Evolutionary conservation across 2,888 invertebrate species (phyloP), one percentile per base, ranked within the genome.

Genomic region (Drosophila aldrichi): DNA sequence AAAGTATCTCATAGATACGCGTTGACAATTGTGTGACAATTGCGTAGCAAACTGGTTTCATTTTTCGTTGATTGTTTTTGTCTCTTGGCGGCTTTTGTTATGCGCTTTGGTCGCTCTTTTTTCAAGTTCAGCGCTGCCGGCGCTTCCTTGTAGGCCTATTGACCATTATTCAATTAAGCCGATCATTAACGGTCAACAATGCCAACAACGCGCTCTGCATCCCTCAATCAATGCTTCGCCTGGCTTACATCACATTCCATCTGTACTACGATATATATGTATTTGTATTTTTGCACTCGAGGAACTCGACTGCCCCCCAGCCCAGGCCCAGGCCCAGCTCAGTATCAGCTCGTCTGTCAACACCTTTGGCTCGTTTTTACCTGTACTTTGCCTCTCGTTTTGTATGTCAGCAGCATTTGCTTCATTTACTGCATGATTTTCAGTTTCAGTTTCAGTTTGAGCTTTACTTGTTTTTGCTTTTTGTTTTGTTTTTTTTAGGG

Each of bases 11-110:
- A 67, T 38, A 66, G 74, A 74, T 74, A 67, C 52, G 61, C 38
- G 74, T 79, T 83, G 87, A 88, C 89, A 88, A 83, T 81, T 82
- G 22, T 41, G 40, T 77, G 79, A 89, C 89, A 89, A 89, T 89
- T 88, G 81, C 54, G 29, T 44, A 40, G 44, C 34, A 85, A 85
- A 86, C 86, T 71, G 82, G 85, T 86, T 85, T 86, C 51, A 7
- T 49, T 49, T 49, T 7, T 49, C 4, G 32, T 20, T 3, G 55
- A 64, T 5, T 32, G 10, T 43, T 20, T 20, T 61, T 52, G n/a
- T 63, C 82, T 70, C 22, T 34, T 56, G 64, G 5, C 56, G 56
- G 34, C 43, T 56, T 43, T 56, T 56, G 20, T 38, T 14, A 8
- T 61, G 20, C 46, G 52, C 56, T 32, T 10, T 10, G 32, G 3